Base-by-base conservation (phyloP, 2,797 vertebrate species). In the Siniperca obscura region DNA sequence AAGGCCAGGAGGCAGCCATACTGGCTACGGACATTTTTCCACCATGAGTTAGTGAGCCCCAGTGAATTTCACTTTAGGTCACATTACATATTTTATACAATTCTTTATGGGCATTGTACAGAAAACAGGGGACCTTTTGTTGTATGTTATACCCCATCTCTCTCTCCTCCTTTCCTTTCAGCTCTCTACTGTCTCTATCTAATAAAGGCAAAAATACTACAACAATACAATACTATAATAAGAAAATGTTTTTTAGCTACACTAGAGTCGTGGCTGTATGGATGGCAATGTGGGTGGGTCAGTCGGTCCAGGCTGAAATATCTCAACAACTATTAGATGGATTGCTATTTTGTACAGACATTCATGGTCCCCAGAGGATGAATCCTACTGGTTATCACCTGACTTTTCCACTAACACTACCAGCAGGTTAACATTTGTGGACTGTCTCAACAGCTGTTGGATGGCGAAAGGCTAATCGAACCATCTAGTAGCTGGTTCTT, bases 31-130 rank as follows among this genome's bases (percentile, higher is more conserved):
- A 66, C 52, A 55, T 70, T 84, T 76, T 66, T 56, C 19, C 19
- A 7, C 8, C 55, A 70, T 2, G 4, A 55, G 38, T 79, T 14
- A 53, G 30, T 4, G 6, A 48, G 46, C 48, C n/a, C 5, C 5
- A 61, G 14, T 62, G 38, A 69, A 74, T 70, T 73, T 83, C 52
- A 53, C n/a, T 65, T 68, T 17, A 21, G 53, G 59, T 56, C 8
- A 48, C 62, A 69, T 66, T 25, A 64, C n/a, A 73, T 21, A 34
- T 57, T 72, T n/a, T 44, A 38, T 50, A 38, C 11, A 52, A 27
- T 73, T 53, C 4, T 44, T 52, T 2, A 66, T 60, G 42, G 57
- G 38, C 7, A 30, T 14, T 14, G 46, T 66, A 17, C 44, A 59
- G 64, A 55, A 62, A 56, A 67, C 21, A 11, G 8, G 13, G 1